These are phyloP conservation scores for Zaprionus obscuricornis DNA, from an alignment of 2,888 invertebrate species.

Conservation along the genomic window DNA sequence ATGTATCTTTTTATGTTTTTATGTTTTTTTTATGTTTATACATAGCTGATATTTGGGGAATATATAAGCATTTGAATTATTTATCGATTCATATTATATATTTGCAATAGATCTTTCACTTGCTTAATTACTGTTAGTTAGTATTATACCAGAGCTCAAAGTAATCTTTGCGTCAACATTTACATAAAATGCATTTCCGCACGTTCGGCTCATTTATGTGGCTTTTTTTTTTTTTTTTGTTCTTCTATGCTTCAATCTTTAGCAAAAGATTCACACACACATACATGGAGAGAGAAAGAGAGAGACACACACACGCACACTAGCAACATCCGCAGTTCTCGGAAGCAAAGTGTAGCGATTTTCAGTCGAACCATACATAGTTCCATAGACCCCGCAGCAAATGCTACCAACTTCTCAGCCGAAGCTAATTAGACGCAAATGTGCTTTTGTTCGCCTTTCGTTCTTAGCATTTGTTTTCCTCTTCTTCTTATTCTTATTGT, in stretches of 20 bases:
- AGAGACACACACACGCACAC: conserved; percentile 27
- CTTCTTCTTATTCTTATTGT: conserved; percentile 27
- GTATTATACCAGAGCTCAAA: conserved; percentile 7
- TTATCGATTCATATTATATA: background rate
- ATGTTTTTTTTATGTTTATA: no score
- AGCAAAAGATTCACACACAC: conserved; percentile 31
- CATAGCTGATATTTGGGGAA: no score
- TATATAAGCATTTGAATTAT: no score
- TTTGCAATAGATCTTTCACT: background rate
- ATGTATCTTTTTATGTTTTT: no score
- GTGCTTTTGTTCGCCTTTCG: conserved; percentile 62
- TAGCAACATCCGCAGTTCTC: conserved; percentile 79
- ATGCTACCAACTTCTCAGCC: conserved; percentile 32
- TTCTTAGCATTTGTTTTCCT: conserved; percentile 30
- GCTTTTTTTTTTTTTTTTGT: no score
- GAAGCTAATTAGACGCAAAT: conserved; percentile 73
- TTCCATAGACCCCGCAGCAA: conserved; percentile 11
- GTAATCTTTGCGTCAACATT: conserved; percentile 40
- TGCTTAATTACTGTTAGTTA: conserved; percentile 1
- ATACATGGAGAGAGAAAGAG: no score
- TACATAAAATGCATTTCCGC: conserved; percentile 75
- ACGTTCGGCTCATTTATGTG: conserved; percentile 62
- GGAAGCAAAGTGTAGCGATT: conserved; percentile 73
- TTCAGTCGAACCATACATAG: conserved; percentile 56
- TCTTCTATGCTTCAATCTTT: conserved; percentile 48